A percentile compares a stretch with the other conserved stretches of the same genome.
These are phyloP conservation scores for Sturmia bella DNA, from an alignment of 2,888 invertebrate genomes.

Conservation along the genomic window DNA sequence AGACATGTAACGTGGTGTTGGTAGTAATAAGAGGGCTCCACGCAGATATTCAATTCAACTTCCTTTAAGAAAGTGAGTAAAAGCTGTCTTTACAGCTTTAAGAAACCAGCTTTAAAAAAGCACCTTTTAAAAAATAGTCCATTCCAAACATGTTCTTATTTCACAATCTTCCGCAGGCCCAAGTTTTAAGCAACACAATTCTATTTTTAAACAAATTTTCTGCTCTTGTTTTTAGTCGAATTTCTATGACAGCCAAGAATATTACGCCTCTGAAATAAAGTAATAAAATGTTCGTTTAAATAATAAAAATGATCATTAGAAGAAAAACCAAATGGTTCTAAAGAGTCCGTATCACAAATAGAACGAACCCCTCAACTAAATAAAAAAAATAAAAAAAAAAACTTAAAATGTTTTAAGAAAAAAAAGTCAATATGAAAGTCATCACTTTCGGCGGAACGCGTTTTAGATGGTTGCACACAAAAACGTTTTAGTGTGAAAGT, in stretches of 20 bases:
- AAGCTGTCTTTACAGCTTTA: no score
- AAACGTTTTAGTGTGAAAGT: not conserved
- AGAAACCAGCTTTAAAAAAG: no score
- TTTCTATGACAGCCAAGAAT: constrained; percentile 30
- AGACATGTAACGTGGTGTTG: no score
- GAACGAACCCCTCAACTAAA: constrained; percentile 28
- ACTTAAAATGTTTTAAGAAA: not conserved
- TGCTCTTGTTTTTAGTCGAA: constrained; percentile 25
- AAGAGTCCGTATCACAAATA: constrained; percentile 77
- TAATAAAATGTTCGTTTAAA: constrained; percentile 1
- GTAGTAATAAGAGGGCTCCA: no score
- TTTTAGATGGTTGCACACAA: constrained; percentile 1
- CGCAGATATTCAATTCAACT: no score
- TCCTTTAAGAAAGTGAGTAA: no score
- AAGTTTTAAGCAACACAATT: no score
- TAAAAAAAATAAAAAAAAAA: not conserved
- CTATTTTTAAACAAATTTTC: constrained; percentile 38
- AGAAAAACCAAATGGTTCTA: no score
- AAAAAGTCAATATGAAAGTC: constrained; percentile 39
- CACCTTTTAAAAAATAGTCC: no score
- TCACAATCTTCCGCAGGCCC: no score
- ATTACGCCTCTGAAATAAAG: constrained; percentile 16
- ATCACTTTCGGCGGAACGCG: constrained; percentile 3
- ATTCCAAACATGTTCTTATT: no score
- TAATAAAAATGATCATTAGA: not conserved